Percentiles rank a stretch among this genome's conserved stretches.
Conservation (phyloP, 2,113 vertebrate genomes). For the Clinocottus analis region DNA sequence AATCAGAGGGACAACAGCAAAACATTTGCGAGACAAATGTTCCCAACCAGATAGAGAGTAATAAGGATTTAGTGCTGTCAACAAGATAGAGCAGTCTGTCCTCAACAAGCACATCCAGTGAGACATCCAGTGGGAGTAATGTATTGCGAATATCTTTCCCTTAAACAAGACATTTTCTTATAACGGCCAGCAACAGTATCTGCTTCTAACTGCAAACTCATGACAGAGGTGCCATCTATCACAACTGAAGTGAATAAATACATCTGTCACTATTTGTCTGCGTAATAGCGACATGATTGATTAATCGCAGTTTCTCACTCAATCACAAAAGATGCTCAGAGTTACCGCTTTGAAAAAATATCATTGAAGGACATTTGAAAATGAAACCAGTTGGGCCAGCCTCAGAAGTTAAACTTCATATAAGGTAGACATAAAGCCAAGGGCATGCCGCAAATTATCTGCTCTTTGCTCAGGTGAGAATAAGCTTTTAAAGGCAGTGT, state of each 20-base stretch:
- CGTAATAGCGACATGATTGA: conserved; percentile 13
- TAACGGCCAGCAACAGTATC: conserved; percentile 52
- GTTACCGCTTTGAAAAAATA: not conserved
- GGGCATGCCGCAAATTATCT: not conserved
- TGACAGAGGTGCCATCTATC: conserved; percentile 54
- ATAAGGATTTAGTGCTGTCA: conserved; percentile 53
- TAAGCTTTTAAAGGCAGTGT: no score
- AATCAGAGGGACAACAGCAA: conserved; percentile 7
- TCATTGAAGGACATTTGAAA: conserved; percentile 2
- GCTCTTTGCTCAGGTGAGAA: no score
- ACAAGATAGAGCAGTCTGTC: conserved; percentile 53
- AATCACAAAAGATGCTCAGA: conserved; percentile 10
- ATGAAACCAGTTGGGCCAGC: not conserved
- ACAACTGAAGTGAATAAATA: conserved; percentile 55
- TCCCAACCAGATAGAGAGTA: conserved; percentile 15
- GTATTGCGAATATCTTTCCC: conserved; percentile 37
- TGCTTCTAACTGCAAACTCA: conserved; percentile 28
- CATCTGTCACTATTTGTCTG: conserved; percentile 52
- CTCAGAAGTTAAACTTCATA: not conserved
- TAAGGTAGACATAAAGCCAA: not conserved
- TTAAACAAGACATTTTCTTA: conserved; percentile 51
- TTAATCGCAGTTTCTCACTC: conserved; percentile 37
- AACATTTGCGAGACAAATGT: conserved; percentile 39
- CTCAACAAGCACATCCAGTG: conserved; percentile 40
- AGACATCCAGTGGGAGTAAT: conserved; percentile 40